Base-by-base conservation (phyloP, 2,888 invertebrate species). In the Zhuqinia jingwanae region DNA sequence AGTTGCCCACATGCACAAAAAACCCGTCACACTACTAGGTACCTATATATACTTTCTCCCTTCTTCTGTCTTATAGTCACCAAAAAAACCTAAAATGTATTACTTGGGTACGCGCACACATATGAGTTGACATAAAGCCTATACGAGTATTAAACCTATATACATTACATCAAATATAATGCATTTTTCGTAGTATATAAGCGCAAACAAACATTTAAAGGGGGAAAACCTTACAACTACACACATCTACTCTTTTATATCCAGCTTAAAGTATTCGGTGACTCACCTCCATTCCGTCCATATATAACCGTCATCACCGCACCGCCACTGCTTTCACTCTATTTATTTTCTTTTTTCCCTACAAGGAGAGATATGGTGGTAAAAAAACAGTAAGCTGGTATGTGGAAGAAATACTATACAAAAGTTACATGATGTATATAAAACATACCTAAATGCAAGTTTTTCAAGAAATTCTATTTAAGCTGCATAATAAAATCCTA, bases 1-100 rank as follows among this genome's bases (percentile, higher is more conserved):
- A 76, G 85, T 73, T 85, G 78, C 83, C 83, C 85, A 87, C 77
- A 79, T 60, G 75, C n/a, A 50, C 6, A 56, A 47, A 50, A n/a
- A n/a, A 47, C 15, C 15, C 76, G 76, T 36, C 53, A 65, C 47
- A 50, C 65, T 47, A 70, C 42, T 60, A n/a, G n/a, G n/a, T n/a
- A n/a, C n/a, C n/a, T n/a, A n/a, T n/a, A n/a, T n/a, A n/a, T n/a
- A 56, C 1, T 36, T 6, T 36, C 36, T 36, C 5, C 8, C 36
- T 3, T 36, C 36, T 36, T 36, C 2, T 45, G 45, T 45, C 68
- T 45, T 68, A n/a, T 30, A 65, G 63, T 36, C 45, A 45, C n/a
- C n/a, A n/a, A n/a, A 13, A 50, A n/a, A 68, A 45, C 68, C 45
- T 15, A 45, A 13, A 42, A 36, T n/a, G 42, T 68, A 65, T 2